These are phyloP conservation scores for Ochlodes sylvanus DNA, from an alignment of 2,888 invertebrate species.

Conservation along the genomic window DNA sequence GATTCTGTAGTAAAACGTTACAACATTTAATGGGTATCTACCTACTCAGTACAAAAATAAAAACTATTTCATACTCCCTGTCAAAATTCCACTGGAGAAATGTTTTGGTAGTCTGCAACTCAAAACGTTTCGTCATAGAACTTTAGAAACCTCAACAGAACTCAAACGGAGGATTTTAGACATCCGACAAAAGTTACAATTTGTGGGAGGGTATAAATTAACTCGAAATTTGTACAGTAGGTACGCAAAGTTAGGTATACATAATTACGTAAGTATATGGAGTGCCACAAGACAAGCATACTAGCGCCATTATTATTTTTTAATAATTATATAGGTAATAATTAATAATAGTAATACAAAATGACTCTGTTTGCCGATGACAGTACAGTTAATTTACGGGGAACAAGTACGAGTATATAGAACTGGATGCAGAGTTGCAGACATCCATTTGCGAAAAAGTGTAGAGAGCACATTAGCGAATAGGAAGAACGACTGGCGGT, in stretches of 20 bases:
- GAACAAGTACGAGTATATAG: no score
- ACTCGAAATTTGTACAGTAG: neutral
- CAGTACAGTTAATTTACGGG: no score
- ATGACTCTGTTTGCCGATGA: no score
- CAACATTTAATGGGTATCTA: neutral
- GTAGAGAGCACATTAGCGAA: no score
- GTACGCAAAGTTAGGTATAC: slow-evolving; percentile 17
- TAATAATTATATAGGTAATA: no score
- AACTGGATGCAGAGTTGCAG: no score
- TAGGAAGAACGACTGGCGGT: no score
- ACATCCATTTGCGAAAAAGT: no score
- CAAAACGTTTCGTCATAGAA: slow-evolving; percentile 1
- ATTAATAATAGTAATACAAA: no score
- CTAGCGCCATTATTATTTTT: no score
- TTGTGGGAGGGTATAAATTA: slow-evolving; percentile 12
- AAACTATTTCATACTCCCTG: neutral
- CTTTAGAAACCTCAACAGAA: slow-evolving; percentile 8
- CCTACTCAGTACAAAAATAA: neutral
- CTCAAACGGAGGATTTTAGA: slow-evolving; percentile 6
- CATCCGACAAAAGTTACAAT: slow-evolving; percentile 14
- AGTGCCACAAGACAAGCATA: no score
- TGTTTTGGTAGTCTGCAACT: neutral
- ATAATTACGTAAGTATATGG: no score
- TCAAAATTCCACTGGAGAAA: neutral
- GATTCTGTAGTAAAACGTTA: neutral